Evolutionary conservation across 2,888 invertebrate genomes (phyloP), one percentile per base, ranked within the genome.

Genomic region (Eilema caniola): DNA sequence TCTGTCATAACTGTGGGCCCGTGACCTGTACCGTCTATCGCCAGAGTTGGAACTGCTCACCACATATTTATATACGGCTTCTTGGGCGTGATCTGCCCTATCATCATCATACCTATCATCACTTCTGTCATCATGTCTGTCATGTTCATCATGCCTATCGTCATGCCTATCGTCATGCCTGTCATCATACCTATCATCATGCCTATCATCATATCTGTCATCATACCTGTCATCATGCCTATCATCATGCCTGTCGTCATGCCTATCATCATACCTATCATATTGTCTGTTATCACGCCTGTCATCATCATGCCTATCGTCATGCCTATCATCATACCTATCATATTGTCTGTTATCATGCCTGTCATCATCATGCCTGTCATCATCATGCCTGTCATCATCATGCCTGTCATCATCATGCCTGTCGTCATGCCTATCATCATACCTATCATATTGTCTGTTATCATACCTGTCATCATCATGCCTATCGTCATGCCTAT

Each of bases 381-480:
- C 28, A 24, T 68, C 41, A 20, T 47, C 64, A 56, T 62, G 10
- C 7, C 68, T 33, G 25, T 67, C 5, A 23, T 67, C 10, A 28
- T 62, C 23, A 25, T 20, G 5, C 20, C 61, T 72, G 8, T 56
- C 14, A 14, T 56, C 14, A 14, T 57, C 62, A 12, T 25, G 1
- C 12, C 68, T 37, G 28, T 67, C 5, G 25, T 65, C 8, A 16
- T 73, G 16, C 20, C 25, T 25, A 23, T 56, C 16, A 61, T 47
- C 61, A 47, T 33, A 37, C 24, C 66, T 28, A 31, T 68, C 33
- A 41, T 62, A 23, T n/a, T 20, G 5, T 16, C 57, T 72, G 8
- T 56, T 7, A 12, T 56, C 10, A 56, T 73, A 33, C 66, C 25
- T 33, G 25, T n/a, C n/a, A n/a, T 67, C 11, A 60, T 57, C 62